Evolutionary conservation across 2,797 vertebrate genomes (phyloP).

Genomic region (Manis crassicaudata): DNA sequence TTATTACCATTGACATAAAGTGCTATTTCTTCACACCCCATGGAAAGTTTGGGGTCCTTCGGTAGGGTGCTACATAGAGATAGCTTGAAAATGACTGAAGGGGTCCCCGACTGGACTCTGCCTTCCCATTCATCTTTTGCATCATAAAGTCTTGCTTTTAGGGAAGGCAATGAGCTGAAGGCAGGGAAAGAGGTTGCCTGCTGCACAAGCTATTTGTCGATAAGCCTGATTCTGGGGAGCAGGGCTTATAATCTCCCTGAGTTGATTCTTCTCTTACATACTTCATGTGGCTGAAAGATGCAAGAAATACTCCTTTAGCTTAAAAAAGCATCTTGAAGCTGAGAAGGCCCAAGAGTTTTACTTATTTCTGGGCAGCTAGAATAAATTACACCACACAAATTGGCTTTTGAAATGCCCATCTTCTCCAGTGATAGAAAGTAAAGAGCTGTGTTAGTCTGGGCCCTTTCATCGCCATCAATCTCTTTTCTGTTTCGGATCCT

Average conservation of each 20-base stretch:
- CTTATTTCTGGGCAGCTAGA: conserved; percentile 22
- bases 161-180: background rate
- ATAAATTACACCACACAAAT: background rate
- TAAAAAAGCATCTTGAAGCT: conserved; percentile 13
- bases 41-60: background rate
- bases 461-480: background rate
- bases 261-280: background rate
- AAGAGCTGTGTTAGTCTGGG: no score
- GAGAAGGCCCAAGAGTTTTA: background rate
- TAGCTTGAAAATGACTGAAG: background rate
- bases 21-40: background rate
- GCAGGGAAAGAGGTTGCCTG: background rate
- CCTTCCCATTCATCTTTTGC: background rate
- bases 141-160: background rate
- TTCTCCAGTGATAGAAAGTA: background rate
- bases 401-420: background rate
- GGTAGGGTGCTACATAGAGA: background rate
- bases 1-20: background rate
- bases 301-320: background rate
- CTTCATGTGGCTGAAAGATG: background rate
- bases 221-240: background rate
- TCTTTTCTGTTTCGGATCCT: background rate
- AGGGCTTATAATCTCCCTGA: rapidly evolving
- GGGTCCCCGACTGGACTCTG: rapidly evolving
- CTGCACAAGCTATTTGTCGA: background rate